phyloP scores from a whole-genome alignment of 2,888 invertebrate genomes.

The Harpagoxenus sublaevis region DNA sequence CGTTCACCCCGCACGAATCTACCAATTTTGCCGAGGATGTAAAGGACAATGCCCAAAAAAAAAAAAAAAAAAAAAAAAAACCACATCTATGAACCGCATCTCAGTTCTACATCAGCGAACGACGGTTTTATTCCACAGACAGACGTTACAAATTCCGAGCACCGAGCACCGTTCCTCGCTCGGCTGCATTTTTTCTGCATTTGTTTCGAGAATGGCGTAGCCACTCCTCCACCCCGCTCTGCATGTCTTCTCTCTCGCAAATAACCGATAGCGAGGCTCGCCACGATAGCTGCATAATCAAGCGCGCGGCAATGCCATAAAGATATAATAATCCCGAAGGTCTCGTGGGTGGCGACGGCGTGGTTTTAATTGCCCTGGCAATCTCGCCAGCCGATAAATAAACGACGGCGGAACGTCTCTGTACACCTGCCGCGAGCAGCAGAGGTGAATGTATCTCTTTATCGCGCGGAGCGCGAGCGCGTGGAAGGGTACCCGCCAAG shows the following conservation, averaged over 20 bases:
- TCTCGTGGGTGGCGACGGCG: slow-evolving; percentile 23
- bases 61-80: background rate
- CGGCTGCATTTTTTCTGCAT: background rate
- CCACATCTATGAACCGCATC: background rate
- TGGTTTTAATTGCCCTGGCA: slow-evolving; percentile 46
- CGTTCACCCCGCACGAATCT: background rate
- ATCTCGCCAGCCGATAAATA: slow-evolving; percentile 50
- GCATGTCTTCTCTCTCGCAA: background rate
- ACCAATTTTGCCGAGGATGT: background rate
- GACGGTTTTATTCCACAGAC: background rate
- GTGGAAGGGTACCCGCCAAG: slow-evolving; percentile 54
- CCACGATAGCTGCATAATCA: slow-evolving; percentile 30
- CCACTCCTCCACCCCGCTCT: background rate
- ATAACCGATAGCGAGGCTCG: slow-evolving; percentile 14
- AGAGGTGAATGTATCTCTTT: slow-evolving; percentile 55
- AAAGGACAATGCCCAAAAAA: background rate
- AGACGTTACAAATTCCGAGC: background rate
- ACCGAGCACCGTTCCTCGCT: background rate
- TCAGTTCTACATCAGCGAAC: too few species aligned
- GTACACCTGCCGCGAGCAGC: slow-evolving; percentile 22
- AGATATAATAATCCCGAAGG: slow-evolving; percentile 53
- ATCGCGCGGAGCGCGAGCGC: slow-evolving; percentile 23
- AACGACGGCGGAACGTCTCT: slow-evolving; percentile 19
- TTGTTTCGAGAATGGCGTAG: background rate
- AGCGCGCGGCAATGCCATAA: slow-evolving; percentile 36